Base-by-base conservation (phyloP, 2,113 vertebrate species). In the Limnothrissa miodon region DNA sequence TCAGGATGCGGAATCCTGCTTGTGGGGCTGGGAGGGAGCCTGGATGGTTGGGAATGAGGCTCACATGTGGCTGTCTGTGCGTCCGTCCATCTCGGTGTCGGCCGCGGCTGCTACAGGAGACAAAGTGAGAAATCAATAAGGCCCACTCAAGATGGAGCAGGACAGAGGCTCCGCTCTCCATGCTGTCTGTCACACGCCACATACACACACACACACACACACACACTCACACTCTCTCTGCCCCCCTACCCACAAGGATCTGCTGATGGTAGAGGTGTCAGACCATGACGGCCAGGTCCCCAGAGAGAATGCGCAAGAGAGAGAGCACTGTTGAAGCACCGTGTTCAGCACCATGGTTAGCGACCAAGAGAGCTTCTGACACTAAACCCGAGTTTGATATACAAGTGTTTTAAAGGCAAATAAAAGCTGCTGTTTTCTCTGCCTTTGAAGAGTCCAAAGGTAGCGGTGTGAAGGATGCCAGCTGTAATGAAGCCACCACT, bases 401-500 rank as follows among this genome's bases (percentile, higher is more conserved):
- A 53, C 4, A 36, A 70, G 17, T 15, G 62, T 15, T 11, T 36
- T 70, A 70, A 5, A 15, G 29, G 13, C 11, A 15, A 4, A 36
- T 70, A 33, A 11, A 66, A 33, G n/a, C 62, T 66, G 62, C 62
- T 2, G 2, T 15, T 36, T 8, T 13, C 33, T 3, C 29, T 7
- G 15, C 36, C 85, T 83, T 83, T 81, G 45, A 42, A 21, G 56
- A 80, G 81, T 11, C 25, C 46, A 80, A 19, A 53, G 78, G 66
- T 53, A 36, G 48, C 70, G 81, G 59, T 62, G 85, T 81, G 56
- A 87, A 87, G 84, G 80, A 87, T 92, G 91, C 88, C 90, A 90
- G 85, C 89, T 88, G 89, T 93, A 93, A 93, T 94, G 91, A 95
- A 95, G 93, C 92, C 89, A 91, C 90, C 86, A 87, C 87, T 93